These are phyloP conservation scores for Dromiciops gliroides DNA, from an alignment of 2,113 vertebrate genomes.

Conservation along the genomic window DNA sequence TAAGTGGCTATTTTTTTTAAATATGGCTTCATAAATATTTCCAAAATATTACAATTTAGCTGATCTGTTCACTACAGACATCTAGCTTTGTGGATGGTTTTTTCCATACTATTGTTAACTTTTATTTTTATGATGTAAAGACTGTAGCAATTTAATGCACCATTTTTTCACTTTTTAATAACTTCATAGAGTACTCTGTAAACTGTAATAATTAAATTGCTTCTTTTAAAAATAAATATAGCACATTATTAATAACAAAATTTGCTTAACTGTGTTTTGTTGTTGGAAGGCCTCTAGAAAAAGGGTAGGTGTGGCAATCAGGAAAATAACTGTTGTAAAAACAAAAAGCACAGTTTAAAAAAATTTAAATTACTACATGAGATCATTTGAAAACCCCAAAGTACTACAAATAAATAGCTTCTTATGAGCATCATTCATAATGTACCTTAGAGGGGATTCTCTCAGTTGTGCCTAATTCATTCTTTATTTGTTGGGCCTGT, in stretches of 20 bases:
- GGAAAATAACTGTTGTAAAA: neutral
- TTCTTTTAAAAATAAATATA: conserved; percentile 66
- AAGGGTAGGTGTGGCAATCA: neutral
- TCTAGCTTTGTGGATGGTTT: conserved; percentile 79
- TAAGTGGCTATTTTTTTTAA: conserved; percentile 76
- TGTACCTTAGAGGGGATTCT: neutral
- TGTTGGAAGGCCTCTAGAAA: neutral
- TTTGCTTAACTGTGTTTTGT: neutral
- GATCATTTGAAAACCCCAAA: neutral
- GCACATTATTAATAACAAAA: neutral
- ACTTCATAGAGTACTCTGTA: conserved; percentile 67
- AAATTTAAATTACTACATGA: neutral
- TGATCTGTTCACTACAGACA: conserved; percentile 74
- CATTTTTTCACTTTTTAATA: conserved; percentile 76
- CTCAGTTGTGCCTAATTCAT: neutral
- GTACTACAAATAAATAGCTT: neutral
- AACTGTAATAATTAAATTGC: conserved; percentile 72
- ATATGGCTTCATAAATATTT: conserved; percentile 74
- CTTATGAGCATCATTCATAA: neutral
- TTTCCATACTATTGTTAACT: conserved; percentile 80
- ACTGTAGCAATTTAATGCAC: conserved; percentile 70
- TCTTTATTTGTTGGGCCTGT: neutral
- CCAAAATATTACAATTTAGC: conserved; percentile 77
- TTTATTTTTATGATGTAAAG: conserved; percentile 78
- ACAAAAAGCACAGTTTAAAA: neutral